Evolutionary conservation across 1,140 invertebrate species (phyloP).

Genomic region (Eumaeus atala): DNA sequence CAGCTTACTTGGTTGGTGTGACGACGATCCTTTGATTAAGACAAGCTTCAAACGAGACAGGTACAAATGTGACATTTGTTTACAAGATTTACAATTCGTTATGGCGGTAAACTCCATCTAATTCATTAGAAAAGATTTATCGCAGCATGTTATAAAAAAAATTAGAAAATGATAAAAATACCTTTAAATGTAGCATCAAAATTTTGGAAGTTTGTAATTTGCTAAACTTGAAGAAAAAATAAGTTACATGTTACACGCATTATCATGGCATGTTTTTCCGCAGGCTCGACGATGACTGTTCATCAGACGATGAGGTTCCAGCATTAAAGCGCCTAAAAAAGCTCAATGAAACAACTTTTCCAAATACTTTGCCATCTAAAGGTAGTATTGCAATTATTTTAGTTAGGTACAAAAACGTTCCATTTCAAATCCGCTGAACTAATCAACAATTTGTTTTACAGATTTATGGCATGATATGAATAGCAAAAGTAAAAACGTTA

Average conservation of each 20-base stretch:
- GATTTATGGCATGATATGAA: slow-evolving; percentile 38
- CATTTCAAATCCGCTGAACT: too few relatives aligned
- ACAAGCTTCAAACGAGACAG: slow-evolving; percentile 65
- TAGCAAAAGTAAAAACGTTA: slow-evolving; percentile 41
- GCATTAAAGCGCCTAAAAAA: slow-evolving; percentile 48
- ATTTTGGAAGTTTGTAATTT: slow-evolving; percentile 52
- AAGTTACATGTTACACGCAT: neutral
- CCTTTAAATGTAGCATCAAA: slow-evolving; percentile 45
- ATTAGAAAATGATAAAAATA: slow-evolving; percentile 47
- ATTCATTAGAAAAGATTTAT: slow-evolving; percentile 30
- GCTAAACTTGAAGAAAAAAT: neutral
- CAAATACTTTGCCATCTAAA: slow-evolving; percentile 37
- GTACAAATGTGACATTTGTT: slow-evolving; percentile 69
- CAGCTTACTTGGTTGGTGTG: slow-evolving; percentile 48
- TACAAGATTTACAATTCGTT: slow-evolving; percentile 66
- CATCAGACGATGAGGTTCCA: slow-evolving; percentile 48
- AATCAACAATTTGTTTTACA: slow-evolving; percentile 28
- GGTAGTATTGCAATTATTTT: slow-evolving; percentile 29
- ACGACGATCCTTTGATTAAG: slow-evolving; percentile 40
- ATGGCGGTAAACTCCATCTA: slow-evolving; percentile 60
- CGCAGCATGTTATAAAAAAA: neutral
- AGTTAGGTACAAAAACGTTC: neutral
- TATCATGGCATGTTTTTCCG: slow-evolving; percentile 24
- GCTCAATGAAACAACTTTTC: slow-evolving; percentile 44
- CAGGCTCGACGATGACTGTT: slow-evolving; percentile 53